Conservation (phyloP, 2,113 vertebrate species). For the Podocnemis expansa region DNA sequence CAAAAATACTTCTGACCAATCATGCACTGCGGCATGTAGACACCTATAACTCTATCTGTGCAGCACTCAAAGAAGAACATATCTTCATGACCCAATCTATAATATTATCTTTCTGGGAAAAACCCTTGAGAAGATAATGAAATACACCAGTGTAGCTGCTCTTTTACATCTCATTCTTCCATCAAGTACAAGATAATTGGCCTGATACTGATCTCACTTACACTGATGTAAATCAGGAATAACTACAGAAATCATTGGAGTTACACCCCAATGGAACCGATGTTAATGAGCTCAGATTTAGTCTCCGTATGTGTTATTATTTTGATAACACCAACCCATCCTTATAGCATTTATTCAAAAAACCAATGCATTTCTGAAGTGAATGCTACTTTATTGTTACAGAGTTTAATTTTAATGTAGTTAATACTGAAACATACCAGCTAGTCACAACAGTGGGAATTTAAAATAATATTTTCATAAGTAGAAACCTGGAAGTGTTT, state of each 20-base stretch:
- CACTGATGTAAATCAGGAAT: neutral
- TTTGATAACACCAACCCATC: neutral
- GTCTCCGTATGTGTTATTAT: neutral
- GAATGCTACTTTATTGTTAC: neutral
- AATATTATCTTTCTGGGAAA: slow-evolving; percentile 44
- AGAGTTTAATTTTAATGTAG: neutral
- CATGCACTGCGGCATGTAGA: too few species aligned
- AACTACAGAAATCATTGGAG: neutral
- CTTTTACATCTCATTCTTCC: slow-evolving; percentile 1
- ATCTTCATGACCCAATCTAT: slow-evolving; percentile 26
- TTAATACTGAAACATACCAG: neutral
- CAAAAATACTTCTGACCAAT: too few species aligned
- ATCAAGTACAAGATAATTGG: neutral
- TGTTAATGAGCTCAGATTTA: neutral
- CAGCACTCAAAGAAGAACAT: too few species aligned
- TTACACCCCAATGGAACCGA: neutral
- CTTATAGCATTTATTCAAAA: neutral
- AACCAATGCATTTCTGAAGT: neutral
- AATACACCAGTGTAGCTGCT: neutral
- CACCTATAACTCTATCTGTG: too few species aligned
- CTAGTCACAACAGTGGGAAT: neutral
- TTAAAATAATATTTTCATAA: neutral
- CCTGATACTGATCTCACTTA: neutral
- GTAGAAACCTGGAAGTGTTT: neutral
- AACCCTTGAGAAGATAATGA: slow-evolving; percentile 20